A percentile compares a stretch with the other conserved stretches of the same genome.
Evolutionary conservation across 1,140 invertebrate species (phyloP).

Genomic region (Zaprionus africanus): DNA sequence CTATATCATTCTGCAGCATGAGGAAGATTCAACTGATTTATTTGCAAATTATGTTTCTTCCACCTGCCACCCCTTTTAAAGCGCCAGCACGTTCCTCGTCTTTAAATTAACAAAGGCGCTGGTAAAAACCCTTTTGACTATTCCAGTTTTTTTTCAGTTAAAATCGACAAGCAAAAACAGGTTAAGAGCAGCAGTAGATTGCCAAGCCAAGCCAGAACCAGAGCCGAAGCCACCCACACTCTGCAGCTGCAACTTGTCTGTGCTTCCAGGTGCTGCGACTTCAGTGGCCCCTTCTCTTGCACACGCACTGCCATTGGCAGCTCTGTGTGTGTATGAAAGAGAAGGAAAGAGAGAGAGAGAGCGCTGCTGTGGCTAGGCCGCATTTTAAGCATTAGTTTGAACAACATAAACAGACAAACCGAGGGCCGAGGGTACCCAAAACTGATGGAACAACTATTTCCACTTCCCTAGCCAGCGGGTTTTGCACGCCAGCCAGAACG

Average conservation of each 20-base stretch:
- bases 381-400: constrained; percentile 82
- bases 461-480: constrained; percentile 28
- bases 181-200: constrained; percentile 4
- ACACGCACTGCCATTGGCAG: background rate
- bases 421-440: constrained; percentile 2
- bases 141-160: constrained; percentile 16
- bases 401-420: constrained; percentile 71
- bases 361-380: constrained; percentile 58
- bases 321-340: background rate
- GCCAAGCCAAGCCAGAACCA: constrained; percentile 15
- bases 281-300: constrained; percentile 11
- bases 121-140: background rate
- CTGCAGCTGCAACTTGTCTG: constrained; percentile 22
- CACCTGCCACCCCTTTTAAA: no score
- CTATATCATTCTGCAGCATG: no score
- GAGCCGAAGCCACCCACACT: constrained; percentile 37
- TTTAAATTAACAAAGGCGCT: constrained; percentile 1
- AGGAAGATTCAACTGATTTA: background rate
- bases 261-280: constrained; percentile 31
- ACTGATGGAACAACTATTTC: constrained; percentile 59
- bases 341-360: constrained; percentile 31
- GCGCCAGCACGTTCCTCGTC: background rate
- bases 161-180: constrained; percentile 40
- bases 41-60: no score
- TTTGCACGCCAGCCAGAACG: background rate